Conservation (phyloP, 1,140 invertebrate species). For the Megalonaias nervosa region DNA sequence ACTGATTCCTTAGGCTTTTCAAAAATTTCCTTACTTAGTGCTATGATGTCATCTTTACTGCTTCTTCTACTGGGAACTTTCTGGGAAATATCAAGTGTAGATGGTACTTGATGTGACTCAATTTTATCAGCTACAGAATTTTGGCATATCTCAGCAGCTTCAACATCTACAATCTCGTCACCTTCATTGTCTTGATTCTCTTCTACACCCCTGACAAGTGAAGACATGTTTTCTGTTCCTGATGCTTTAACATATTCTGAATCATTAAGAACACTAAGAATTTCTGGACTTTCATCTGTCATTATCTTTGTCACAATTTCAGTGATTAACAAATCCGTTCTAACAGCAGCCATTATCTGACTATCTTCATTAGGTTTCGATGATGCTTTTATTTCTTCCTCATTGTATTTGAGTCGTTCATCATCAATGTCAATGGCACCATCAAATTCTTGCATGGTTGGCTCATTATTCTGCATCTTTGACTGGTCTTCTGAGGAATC, state of each 20-base stretch:
- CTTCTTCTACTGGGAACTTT: constrained; percentile 7
- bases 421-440: not conserved
- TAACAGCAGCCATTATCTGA: not conserved
- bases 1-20: constrained; percentile 1
- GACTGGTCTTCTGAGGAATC: not conserved
- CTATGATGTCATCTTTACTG: not conserved
- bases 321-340: too few relatives aligned
- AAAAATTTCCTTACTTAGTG: constrained; percentile 2
- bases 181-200: not conserved
- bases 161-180: constrained; percentile 7
- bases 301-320: not conserved
- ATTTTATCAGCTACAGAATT: constrained; percentile 10
- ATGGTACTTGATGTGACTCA: constrained; percentile 11
- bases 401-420: not conserved
- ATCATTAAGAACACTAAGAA: not conserved
- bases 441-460: not conserved
- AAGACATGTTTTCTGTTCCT: not conserved
- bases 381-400: not conserved
- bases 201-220: not conserved
- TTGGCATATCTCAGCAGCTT: constrained; percentile 1
- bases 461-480: not conserved
- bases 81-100: constrained; percentile 13
- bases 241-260: not conserved
- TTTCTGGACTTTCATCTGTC: not conserved
- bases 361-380: not conserved